Evolutionary conservation across 1,140 invertebrate species (phyloP).

Genomic region (Drosophila ironensis): DNA sequence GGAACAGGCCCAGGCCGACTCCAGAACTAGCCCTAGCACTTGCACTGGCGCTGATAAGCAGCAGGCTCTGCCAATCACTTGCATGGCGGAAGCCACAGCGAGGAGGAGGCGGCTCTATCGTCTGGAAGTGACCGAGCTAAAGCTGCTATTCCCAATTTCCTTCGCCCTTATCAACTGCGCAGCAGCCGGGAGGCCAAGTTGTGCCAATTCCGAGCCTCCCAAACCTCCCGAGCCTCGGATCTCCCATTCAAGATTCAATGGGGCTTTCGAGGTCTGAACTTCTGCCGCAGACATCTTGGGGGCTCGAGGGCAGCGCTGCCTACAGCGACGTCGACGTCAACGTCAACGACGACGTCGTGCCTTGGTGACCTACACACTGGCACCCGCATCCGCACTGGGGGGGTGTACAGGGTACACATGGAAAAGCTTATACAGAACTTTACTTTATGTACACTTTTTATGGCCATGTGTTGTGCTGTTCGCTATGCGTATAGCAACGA

Average conservation of each 20-base stretch:
- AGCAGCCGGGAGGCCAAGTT: slow-evolving; percentile 41
- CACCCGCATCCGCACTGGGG: slow-evolving; percentile 16
- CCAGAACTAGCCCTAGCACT: no score
- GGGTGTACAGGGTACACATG: slow-evolving; percentile 3
- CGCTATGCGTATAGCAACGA: slow-evolving; percentile 41
- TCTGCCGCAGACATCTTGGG: slow-evolving; percentile 39
- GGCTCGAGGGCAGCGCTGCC: slow-evolving; percentile 15
- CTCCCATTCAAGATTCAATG: slow-evolving; percentile 26
- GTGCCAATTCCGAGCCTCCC: slow-evolving; percentile 14
- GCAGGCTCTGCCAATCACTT: slow-evolving; percentile 54
- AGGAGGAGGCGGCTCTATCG: slow-evolving; percentile 16
- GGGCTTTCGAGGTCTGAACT: slow-evolving; percentile 22
- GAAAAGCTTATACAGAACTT: slow-evolving; percentile 31
- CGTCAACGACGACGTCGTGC: slow-evolving; percentile 19
- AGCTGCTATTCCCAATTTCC: background rate
- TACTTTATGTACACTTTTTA: slow-evolving; percentile 42
- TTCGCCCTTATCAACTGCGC: slow-evolving; percentile 32
- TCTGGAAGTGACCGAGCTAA: slow-evolving; percentile 53
- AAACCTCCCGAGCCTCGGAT: background rate
- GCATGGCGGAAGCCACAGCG: slow-evolving; percentile 49
- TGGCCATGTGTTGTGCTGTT: slow-evolving; percentile 13
- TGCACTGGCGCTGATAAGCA: no score
- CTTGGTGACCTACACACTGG: slow-evolving; percentile 71
- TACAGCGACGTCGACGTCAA: slow-evolving; percentile 1
- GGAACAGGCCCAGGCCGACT: background rate